Evolutionary conservation across 1,140 invertebrate genomes (phyloP).

Genomic region (Diabrotica undecimpunctata): DNA sequence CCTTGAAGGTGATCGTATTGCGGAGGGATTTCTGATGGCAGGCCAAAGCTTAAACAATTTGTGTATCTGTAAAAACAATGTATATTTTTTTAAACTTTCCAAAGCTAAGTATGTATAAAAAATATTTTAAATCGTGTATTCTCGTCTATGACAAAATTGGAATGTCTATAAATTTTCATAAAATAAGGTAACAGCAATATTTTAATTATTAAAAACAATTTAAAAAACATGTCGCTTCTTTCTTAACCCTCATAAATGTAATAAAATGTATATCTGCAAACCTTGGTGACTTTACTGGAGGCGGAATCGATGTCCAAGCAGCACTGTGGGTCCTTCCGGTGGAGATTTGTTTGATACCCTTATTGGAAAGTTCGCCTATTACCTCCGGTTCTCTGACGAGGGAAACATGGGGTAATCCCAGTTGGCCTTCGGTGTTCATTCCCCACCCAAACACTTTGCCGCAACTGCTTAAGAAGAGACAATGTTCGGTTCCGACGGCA

Average conservation of each 20-base stretch:
- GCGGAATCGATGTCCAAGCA: conserved; percentile 60
- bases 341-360: conserved; percentile 58
- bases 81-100: too few species aligned
- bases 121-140: too few species aligned
- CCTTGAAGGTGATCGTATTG: conserved; percentile 58
- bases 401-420: conserved; percentile 58
- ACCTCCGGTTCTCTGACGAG: conserved; percentile 56
- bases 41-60: conserved; percentile 51
- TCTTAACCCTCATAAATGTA: too few species aligned
- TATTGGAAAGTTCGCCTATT: conserved; percentile 54
- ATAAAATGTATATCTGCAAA: background rate
- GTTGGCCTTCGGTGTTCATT: conserved; percentile 61
- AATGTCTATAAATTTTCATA: too few species aligned
- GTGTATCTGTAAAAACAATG: background rate
- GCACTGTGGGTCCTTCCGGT: conserved; percentile 63
- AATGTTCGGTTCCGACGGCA: conserved; percentile 62
- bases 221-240: too few species aligned
- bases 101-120: background rate
- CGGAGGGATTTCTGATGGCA: conserved; percentile 54
- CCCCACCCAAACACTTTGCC: conserved; percentile 67
- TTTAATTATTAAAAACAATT: too few species aligned
- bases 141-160: too few species aligned
- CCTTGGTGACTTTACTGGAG: conserved; percentile 51
- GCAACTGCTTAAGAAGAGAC: conserved; percentile 55
- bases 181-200: too few species aligned